phyloP scores from a whole-genome alignment of 2,113 vertebrate species.

The Scomber scombrus region DNA sequence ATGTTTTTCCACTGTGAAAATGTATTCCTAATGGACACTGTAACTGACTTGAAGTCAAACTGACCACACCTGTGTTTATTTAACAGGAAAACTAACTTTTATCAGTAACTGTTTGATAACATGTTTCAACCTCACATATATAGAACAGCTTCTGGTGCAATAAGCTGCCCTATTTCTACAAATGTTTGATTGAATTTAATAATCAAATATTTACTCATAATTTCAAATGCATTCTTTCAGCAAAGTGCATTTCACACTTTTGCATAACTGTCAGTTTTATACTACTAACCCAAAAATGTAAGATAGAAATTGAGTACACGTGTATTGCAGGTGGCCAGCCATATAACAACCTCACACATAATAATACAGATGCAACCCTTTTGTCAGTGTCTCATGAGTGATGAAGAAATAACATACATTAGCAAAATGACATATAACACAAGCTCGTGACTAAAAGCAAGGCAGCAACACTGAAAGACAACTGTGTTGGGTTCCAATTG shows the following conservation, averaged over 20 bases:
- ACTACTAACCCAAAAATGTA: no score
- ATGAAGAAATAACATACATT: background rate
- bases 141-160: background rate
- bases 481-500: background rate
- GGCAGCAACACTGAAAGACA: conserved; percentile 7
- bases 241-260: no score
- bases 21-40: no score
- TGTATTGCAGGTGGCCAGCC: background rate
- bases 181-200: background rate
- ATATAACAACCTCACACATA: background rate
- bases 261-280: no score
- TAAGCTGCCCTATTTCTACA: background rate
- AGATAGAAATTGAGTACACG: background rate
- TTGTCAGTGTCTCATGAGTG: background rate
- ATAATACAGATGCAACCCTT: background rate
- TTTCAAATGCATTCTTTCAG: background rate
- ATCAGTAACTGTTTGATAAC: no score
- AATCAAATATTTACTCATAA: background rate
- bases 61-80: no score
- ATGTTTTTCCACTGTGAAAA: background rate
- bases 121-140: background rate
- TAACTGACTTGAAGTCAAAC: no score
- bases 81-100: no score
- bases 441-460: background rate
- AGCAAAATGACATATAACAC: background rate